Base-by-base conservation (phyloP, 2,797 vertebrate species). In the Helostoma temminkii region DNA sequence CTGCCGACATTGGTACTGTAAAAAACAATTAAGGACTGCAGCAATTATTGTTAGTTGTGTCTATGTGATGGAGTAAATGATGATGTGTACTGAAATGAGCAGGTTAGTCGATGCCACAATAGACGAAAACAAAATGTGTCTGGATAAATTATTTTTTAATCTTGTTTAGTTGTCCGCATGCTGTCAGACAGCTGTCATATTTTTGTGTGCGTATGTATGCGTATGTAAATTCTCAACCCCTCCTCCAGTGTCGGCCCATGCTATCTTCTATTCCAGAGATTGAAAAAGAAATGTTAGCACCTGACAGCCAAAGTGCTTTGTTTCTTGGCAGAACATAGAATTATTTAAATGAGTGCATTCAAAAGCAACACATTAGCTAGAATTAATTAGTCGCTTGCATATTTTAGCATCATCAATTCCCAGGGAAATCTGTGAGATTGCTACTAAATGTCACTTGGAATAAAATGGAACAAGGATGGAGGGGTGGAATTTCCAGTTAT, bases 321-420 rank as follows among this genome's bases (percentile, higher is more conserved):
- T 89, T 92, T 90, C 80, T 89, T 83, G 80, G 89, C 84, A 88
- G 82, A 86, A 88, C 61, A 83, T 92, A 84, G 87, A 88, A 90
- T 91, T 93, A 93, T 93, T 93, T 85, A 93, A 93, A 94, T 92
- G 81, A 88, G 88, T 78, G 70, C 79, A 88, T 93, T 91, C 89
- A 90, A 92, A 88, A 83, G 82, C 78, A 91, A 88, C 88, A 91
- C 90, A 94, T 93, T 91, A 90, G 88, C 83, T 87, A 21, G 85
- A 88, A 91, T 89, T 86, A 90, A 91, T 92, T 90, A 90, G 78
- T 79, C 49, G 34, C 76, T 59, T 71, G 88, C 89, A 91, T 91
- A 90, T 88, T 88, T 91, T 89, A 81, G 81, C 82, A 85, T 83
- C 62, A 64, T 74, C 76, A 86, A 77, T 84, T 87, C 81, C 82